Evolutionary conservation across 2,113 vertebrate genomes (phyloP), one percentile per base, ranked within the genome.

Genomic region (Festucalex cinctus): DNA sequence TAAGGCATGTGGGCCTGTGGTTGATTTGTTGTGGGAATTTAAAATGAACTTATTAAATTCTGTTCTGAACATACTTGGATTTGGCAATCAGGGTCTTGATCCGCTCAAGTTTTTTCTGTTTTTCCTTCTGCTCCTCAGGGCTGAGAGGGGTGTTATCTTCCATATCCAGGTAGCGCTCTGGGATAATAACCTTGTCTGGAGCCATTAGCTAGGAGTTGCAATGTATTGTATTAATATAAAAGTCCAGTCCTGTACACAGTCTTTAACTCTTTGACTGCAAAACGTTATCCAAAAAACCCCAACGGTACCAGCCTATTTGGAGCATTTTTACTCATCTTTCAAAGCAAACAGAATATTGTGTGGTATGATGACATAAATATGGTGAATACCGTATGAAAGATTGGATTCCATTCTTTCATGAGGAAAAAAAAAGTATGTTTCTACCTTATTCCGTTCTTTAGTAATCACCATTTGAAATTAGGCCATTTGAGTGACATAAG

Each of bases 71-170:
- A 54, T 86, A 98, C 97, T 94, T 98, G 86, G 97, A 98, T 86
- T 99, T 99, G 85, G 96, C 97, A 77, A 99, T 98, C 51, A 99
- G 94, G 0, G 95, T 96, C 85, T 98, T 98, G 88, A 99, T 98
- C 69, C 96, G 90, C 65, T 98, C 95, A 79, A 98, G 92, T 74
- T 99, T 99, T 91, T 94, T 98, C 90, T 96, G 94, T 85, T 98
- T 98, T 83, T 97, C 96, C 81, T 91, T 93, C 85, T 94, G 80
- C 82, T 98, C 96, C 87, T 98, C 96, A 0, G 96, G 95, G 74
- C 97, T 98, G 39, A 98, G 90, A 0, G 94, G 95, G 0, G 76
- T 75, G 22, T 89, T 91, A 0, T 95, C 94, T 70, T 97, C 96
- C 65, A 92, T 65, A 5, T 97, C 94, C 32, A 95, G 60, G 74